Evolutionary conservation across 2,888 invertebrate genomes (phyloP), one percentile per base, ranked within the genome.

Genomic region (Neoascia interrupta): DNA sequence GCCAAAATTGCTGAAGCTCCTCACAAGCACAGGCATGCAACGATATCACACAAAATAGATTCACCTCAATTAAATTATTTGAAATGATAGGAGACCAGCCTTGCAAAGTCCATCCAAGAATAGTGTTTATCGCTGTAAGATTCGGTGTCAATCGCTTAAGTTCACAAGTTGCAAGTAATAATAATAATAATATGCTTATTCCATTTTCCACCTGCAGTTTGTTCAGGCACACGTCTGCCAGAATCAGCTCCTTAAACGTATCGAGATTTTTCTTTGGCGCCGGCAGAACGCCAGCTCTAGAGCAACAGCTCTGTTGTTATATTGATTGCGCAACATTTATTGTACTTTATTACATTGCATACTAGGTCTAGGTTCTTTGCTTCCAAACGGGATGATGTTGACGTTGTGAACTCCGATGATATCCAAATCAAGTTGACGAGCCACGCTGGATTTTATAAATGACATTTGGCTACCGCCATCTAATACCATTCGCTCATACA

Each of bases 401-500:
- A 60, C 8, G 16, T 53, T 37, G 21, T 37, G 37, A 1, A 15
- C 23, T 13, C 53, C 34, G 5, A 18, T 34, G 10, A 45, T 45
- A 2, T 23, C 15, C 28, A 37, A 26, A 37, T 53, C 15, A 11
- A 53, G 31, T 31, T 31, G 37, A 16, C 26, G 39, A 15, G 54
- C 39, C 15, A 54, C 54, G n/a, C 39, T 39, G n/a, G 54, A 54
- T 54, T 39, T 26, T 26, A 54, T 36, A 19, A 54, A 54, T 28
- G 39, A 39, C 54, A 54, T 23, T 54, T 54, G 26, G 15, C 37
- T 53, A 6, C 53, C 37, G 8, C 53, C 53, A 28, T 39, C 21
- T 11, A 53, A 26, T 23, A 54, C 54, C 11, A 54, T 54, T 54
- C 54, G 39, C 54, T 39, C 39, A 54, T 54, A 54, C 39, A 56